Evolutionary conservation across 2,888 invertebrate genomes (phyloP).

Genomic region (Orthosia gracilis): DNA sequence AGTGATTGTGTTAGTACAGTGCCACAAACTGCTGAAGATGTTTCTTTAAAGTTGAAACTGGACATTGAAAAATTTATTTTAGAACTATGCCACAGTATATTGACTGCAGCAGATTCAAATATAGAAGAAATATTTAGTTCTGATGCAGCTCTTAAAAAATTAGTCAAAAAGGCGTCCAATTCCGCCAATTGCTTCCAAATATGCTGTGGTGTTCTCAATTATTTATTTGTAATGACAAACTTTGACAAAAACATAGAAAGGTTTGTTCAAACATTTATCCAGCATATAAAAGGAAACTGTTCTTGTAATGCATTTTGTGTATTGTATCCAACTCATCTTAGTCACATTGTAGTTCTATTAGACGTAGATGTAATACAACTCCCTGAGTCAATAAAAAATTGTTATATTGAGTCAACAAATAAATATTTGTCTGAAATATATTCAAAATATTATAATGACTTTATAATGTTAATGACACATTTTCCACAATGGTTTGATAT

Average conservation of each 20-base stretch:
- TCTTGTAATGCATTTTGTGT: conserved; percentile 65
- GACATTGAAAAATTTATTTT: conserved; percentile 80
- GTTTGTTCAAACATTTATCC: conserved; percentile 77
- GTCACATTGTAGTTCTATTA: conserved; percentile 75
- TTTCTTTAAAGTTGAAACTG: conserved; percentile 80
- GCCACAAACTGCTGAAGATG: conserved; percentile 69
- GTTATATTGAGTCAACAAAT: conserved; percentile 71
- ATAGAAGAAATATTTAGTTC: conserved; percentile 65
- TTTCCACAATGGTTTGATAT: conserved; percentile 85
- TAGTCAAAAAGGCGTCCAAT: conserved; percentile 75
- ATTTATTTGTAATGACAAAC: conserved; percentile 78
- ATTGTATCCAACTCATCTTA: conserved; percentile 78
- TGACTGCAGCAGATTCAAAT: conserved; percentile 66
- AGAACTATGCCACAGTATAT: conserved; percentile 66
- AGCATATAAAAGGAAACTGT: conserved; percentile 71
- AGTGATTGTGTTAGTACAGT: conserved; percentile 53
- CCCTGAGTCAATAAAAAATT: conserved; percentile 58
- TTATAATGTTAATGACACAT: conserved; percentile 84
- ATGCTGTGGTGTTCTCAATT: conserved; percentile 78
- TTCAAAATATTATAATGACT: conserved; percentile 74
- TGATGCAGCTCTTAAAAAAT: conserved; percentile 64
- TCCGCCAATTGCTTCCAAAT: conserved; percentile 84
- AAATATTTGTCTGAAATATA: conserved; percentile 73
- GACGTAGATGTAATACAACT: conserved; percentile 77
- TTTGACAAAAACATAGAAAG: conserved; percentile 73